Evolutionary conservation across 2,113 vertebrate genomes (phyloP).

Genomic region (Malurus cyaneus): DNA sequence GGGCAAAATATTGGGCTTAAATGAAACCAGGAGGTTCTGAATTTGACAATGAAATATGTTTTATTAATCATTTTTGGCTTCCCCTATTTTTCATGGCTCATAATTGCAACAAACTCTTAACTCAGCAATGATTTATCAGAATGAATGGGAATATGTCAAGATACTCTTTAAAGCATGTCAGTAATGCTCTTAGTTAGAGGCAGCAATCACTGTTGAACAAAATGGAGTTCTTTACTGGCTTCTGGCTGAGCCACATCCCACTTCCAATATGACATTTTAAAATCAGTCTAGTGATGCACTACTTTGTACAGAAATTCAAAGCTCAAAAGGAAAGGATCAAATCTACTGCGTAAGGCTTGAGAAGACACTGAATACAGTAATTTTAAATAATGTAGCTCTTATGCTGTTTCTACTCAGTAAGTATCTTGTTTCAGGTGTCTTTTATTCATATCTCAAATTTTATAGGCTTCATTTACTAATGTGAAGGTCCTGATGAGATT

Average conservation of each 20-base stretch:
- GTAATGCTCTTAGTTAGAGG: not conserved
- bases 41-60: not conserved
- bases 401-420: not conserved
- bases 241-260: not conserved
- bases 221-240: not conserved
- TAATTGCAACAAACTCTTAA: constrained; percentile 4
- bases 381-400: constrained; percentile 24
- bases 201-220: not conserved
- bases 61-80: not conserved
- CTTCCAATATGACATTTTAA: not conserved
- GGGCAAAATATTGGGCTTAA: not conserved
- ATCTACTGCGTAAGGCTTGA: not conserved
- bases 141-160: not conserved
- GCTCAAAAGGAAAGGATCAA: not conserved
- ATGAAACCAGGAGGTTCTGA: not conserved
- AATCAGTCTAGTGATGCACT: not conserved
- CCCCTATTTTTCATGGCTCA: not conserved
- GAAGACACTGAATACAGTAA: not conserved
- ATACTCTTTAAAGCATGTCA: not conserved
- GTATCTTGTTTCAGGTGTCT: constrained; percentile 17
- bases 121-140: not conserved
- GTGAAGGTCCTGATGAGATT: constrained; percentile 44
- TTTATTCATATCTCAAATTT: constrained; percentile 48
- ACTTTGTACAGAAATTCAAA: constrained; percentile 23
- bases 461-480: constrained; percentile 28